These are phyloP conservation scores for Phaethornis superciliosus DNA, from an alignment of 2,113 vertebrate genomes.

Conservation along the genomic window DNA sequence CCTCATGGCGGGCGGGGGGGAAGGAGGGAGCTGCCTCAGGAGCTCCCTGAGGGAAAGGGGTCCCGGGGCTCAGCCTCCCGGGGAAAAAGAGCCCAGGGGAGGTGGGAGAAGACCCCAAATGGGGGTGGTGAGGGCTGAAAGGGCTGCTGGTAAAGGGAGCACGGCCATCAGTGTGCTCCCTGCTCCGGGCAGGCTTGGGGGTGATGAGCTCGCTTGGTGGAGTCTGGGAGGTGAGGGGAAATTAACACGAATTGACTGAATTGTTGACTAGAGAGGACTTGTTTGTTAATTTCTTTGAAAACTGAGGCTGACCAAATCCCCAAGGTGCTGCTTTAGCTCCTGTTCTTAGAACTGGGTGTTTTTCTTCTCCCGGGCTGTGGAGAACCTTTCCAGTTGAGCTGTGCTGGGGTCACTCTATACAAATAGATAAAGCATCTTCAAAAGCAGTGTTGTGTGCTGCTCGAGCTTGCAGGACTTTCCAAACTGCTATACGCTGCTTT, in stretches of 20 bases:
- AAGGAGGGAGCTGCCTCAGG: too few relatives aligned
- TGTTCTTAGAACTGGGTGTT: neutral
- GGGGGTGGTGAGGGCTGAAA: accelerated
- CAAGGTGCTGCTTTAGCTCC: accelerated
- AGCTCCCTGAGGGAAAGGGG: too few relatives aligned
- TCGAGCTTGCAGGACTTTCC: accelerated
- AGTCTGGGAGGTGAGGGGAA: neutral
- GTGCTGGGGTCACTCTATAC: accelerated
- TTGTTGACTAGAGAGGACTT: neutral
- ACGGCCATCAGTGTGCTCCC: accelerated
- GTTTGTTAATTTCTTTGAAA: neutral
- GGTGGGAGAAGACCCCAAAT: neutral
- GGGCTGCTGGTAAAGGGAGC: neutral
- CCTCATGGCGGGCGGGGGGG: too few relatives aligned
- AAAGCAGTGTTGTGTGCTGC: accelerated
- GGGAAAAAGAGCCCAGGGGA: neutral
- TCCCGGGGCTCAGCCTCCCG: too few relatives aligned
- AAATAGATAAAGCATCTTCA: accelerated
- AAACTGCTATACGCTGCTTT: accelerated
- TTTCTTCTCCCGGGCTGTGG: accelerated
- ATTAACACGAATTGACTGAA: accelerated
- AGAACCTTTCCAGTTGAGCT: neutral
- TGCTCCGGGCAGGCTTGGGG: accelerated
- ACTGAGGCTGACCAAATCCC: too few relatives aligned
- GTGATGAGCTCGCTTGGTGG: too few relatives aligned